These are phyloP conservation scores for Takifugu ocellatus DNA, from an alignment of 2,797 vertebrate genomes.

Conservation along the genomic window DNA sequence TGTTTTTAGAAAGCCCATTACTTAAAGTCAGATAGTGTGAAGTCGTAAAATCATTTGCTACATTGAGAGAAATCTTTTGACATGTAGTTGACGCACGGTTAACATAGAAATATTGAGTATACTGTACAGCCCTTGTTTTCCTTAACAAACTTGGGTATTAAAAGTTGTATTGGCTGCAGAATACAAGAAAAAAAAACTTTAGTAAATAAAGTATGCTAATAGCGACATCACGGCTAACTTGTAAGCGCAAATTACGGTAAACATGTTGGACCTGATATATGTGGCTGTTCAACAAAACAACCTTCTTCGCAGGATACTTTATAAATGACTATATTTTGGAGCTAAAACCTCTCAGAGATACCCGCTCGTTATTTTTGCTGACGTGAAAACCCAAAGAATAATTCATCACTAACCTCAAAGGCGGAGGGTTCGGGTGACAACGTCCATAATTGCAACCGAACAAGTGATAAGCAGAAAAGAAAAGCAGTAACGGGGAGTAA, in stretches of 20 bases:
- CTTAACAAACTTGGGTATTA: not conserved
- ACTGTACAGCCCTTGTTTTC: not conserved
- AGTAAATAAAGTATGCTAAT: slow-evolving; percentile 14
- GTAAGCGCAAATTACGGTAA: slow-evolving; percentile 13
- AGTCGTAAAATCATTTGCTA: too few species aligned
- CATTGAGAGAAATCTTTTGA: too few species aligned
- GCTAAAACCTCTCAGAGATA: not conserved
- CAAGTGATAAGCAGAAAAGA: slow-evolving; percentile 49
- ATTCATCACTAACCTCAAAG: slow-evolving; percentile 76
- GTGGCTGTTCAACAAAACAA: slow-evolving; percentile 5
- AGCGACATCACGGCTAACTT: slow-evolving; percentile 1
- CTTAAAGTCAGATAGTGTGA: too few species aligned
- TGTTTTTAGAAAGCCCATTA: not conserved
- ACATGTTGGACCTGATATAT: not conserved
- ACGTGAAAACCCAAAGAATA: slow-evolving; percentile 28
- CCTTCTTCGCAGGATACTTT: not conserved
- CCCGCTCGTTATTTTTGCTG: not conserved
- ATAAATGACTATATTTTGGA: not conserved
- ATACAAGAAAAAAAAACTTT: slow-evolving; percentile 7
- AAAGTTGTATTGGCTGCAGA: slow-evolving; percentile 1
- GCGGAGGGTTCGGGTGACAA: slow-evolving; percentile 61
- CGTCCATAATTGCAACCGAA: slow-evolving; percentile 68
- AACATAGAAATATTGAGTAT: too few species aligned
- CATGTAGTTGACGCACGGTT: too few species aligned
- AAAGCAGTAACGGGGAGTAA: slow-evolving; percentile 60